phyloP scores from a whole-genome alignment of 2,797 vertebrate genomes.

The Melanotaenia trifasciata region DNA sequence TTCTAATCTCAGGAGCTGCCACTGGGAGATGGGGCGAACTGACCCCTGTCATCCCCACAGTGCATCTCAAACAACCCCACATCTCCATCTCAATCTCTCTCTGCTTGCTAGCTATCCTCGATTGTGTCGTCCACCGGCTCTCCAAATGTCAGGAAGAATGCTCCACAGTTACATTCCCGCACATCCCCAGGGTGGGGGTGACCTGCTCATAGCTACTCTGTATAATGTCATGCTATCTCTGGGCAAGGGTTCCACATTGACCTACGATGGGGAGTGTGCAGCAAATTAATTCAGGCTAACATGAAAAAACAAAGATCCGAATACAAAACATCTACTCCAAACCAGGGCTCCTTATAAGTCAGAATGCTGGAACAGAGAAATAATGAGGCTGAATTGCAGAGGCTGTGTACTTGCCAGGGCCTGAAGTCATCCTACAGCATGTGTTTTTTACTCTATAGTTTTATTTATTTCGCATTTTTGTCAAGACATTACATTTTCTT shows the following conservation, averaged over 20 bases:
- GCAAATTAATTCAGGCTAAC: conserved; percentile 27
- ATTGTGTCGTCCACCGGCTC: conserved; percentile 73
- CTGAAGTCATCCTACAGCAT: conserved; percentile 3
- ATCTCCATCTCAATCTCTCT: conserved; percentile 77
- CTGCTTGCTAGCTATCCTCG: conserved; percentile 58
- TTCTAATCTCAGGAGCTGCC: conserved; percentile 81
- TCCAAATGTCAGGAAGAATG: conserved; percentile 78
- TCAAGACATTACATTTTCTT: no score
- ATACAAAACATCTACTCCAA: conserved; percentile 10
- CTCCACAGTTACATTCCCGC: conserved; percentile 47
- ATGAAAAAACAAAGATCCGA: conserved; percentile 21
- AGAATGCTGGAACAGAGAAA: conserved; percentile 18
- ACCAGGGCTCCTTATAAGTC: conserved; percentile 10
- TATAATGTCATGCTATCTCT: conserved; percentile 68
- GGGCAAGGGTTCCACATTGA: conserved; percentile 61
- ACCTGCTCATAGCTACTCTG: conserved; percentile 56
- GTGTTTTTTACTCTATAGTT: background rate
- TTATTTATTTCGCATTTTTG: background rate
- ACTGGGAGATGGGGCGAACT: conserved; percentile 73
- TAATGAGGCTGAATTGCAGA: conserved; percentile 16
- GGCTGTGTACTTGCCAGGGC: background rate
- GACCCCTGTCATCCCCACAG: conserved; percentile 78
- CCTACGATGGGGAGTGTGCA: conserved; percentile 41
- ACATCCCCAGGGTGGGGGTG: conserved; percentile 54
- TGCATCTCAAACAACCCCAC: conserved; percentile 77